These are phyloP conservation scores for Metallyticus violacea DNA, from an alignment of 2,888 invertebrate species.

Conservation along the genomic window DNA sequence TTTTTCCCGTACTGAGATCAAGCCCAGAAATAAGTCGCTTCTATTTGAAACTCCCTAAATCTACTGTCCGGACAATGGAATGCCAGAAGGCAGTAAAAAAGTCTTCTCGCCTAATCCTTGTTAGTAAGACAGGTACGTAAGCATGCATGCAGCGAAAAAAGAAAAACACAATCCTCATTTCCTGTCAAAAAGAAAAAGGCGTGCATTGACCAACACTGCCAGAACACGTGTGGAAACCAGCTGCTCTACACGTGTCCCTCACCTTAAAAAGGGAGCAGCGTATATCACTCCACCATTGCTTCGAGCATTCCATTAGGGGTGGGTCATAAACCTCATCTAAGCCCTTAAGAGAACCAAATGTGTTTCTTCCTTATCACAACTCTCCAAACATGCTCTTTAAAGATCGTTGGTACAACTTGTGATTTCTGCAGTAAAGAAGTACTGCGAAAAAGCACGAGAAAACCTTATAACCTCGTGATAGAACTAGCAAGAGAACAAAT, in stretches of 20 bases:
- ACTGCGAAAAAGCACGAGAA: too few species aligned
- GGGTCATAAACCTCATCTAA: background rate
- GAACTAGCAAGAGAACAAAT: too few species aligned
- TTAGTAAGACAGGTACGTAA: background rate
- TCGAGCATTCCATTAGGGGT: background rate
- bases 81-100: too few species aligned
- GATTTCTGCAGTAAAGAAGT: too few species aligned
- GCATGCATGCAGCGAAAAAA: background rate
- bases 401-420: too few species aligned
- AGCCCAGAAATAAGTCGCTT: too few species aligned
- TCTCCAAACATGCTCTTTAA: too few species aligned
- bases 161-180: background rate
- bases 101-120: background rate
- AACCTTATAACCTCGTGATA: too few species aligned
- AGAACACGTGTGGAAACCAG: background rate
- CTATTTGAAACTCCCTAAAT: too few species aligned
- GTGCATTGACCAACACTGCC: background rate
- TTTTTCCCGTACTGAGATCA: too few species aligned
- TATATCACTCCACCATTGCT: background rate
- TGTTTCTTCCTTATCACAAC: too few species aligned
- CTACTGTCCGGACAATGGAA: background rate
- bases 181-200: background rate
- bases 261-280: background rate
- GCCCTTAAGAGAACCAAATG: too few species aligned
- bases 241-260: background rate